Evolutionary conservation across 2,888 invertebrate species (phyloP), one percentile per base, ranked within the genome.

Genomic region (Parnassius mnemosyne): DNA sequence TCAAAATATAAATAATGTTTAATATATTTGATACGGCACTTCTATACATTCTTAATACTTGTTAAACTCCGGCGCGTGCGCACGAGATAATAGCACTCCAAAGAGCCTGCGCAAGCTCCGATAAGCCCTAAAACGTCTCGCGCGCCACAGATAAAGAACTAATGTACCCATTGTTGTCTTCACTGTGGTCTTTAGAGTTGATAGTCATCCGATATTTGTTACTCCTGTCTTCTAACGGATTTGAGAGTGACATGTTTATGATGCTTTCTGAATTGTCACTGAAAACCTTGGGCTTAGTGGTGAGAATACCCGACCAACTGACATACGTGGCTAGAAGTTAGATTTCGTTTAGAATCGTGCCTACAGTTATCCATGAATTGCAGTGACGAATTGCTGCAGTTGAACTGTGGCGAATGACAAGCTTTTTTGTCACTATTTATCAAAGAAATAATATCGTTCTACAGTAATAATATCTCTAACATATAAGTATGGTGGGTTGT

Each of bases 91-190:
- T 76, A 71, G 69, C 75, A 76, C 72, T 73, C 61, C 62, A 59
- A 66, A 70, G 74, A 75, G 74, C 73, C 69, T 71, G 74, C 69
- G 67, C 57, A 50, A 42, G 59, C 60, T 58, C 67, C 67, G 87
- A 87, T 87, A 87, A 85, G 74, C 66, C 71, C 82, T 87, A 84
- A 88, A 87, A 85, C 81, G 80, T 81, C 72, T 73, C 69, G 72
- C 69, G 76, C 75, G 74, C 80, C 76, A 74, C 76, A 79, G 83
- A 84, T 83, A 84, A 84, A 78, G 58, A 16, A 34, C 63, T 63
- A 63, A 63, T 63, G 63, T 60, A 53, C 63, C 63, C 53, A 60
- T 63, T 63, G 63, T 63, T 63, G 54, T 56, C 53, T 49, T 53
- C 12, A 44, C 41, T 52, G 59, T 16, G 49, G 52, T 57, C 42